These are phyloP conservation scores for Parapristionchus giblindavisi DNA, from an alignment of 2,888 invertebrate species.

Conservation along the genomic window DNA sequence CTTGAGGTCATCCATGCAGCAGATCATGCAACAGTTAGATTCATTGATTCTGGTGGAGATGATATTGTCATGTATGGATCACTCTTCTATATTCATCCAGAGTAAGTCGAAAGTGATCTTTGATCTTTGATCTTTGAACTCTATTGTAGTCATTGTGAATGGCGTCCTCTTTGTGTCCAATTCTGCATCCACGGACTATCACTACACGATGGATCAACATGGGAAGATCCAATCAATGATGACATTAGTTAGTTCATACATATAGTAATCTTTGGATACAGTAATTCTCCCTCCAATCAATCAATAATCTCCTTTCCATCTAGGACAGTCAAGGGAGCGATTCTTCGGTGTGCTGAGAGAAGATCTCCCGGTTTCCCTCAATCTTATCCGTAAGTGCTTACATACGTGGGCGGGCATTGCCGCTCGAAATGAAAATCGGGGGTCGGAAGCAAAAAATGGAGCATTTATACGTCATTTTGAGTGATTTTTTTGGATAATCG, in stretches of 20 bases:
- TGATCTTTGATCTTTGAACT: background rate
- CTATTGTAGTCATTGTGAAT: conserved; percentile 15
- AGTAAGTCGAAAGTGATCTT: conserved; percentile 1
- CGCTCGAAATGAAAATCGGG: no score
- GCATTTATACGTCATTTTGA: no score
- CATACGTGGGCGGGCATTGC: no score
- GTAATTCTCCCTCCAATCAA: background rate
- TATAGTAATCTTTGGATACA: background rate
- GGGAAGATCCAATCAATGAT: background rate
- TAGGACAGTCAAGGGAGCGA: background rate
- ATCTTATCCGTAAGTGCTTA: conserved; percentile 5
- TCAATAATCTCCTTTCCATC: background rate
- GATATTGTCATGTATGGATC: conserved; percentile 36
- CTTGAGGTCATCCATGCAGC: background rate
- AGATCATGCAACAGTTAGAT: conserved; percentile 11
- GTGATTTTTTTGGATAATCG: no score
- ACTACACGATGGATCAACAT: background rate
- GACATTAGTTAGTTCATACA: background rate
- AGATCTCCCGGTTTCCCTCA: conserved; percentile 1
- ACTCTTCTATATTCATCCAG: conserved; percentile 23
- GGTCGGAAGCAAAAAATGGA: no score
- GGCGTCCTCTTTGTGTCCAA: conserved; percentile 12
- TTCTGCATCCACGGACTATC: conserved; percentile 27
- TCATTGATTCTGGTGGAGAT: conserved; percentile 36
- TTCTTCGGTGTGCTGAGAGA: conserved; percentile 8